Evolutionary conservation across 2,113 vertebrate species (phyloP), one percentile per base, ranked within the genome.

Genomic region (Zosterops borbonicus): DNA sequence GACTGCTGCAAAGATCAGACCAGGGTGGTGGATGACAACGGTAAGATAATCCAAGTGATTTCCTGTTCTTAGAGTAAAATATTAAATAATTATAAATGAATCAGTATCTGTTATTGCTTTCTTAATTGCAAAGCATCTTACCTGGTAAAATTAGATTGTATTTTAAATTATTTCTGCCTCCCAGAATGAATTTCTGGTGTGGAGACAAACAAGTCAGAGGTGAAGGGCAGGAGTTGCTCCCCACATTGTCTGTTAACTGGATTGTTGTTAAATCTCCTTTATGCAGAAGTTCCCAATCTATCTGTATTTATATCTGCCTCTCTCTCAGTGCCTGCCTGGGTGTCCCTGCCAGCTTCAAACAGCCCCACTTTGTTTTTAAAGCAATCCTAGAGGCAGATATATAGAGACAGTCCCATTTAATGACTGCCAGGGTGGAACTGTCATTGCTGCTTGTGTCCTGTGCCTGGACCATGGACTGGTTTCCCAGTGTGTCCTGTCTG

Each of bases 1-100:
- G 99, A 99, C 94, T 99, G 99, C 96, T 99, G 98, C 97, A 99
- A 99, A 97, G 99, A 99, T 91, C 99, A 99, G 94, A 99, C 99
- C n/a, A 98, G 99, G 27, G 99, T 99, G 74, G 99, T 99, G 76
- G 99, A 99, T 14, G 99, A 99, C 96, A 99, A 99, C 55, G 99
- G 99, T 99, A 96, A 98, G 97, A 89, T 46, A 74, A 89, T 62
- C 28, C 15, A 59, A 9, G 65, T 49, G 28, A 70, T 60, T 82
- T 47, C 33, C 12, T 92, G 16, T 47, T 90, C 37, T 56, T 55
- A 25, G 35, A 82, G 25, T 73, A 70, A 83, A 70, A 68, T 53
- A 46, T 33, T 44, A 42, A 94, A 35, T 82, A 42, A 87, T 60
- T 70, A 17, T 35, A 86, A 80, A 41, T 49, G 1, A 75, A 63